These are phyloP conservation scores for Orientallactaga sibirica DNA, from an alignment of 2,797 vertebrate species.

Conservation along the genomic window DNA sequence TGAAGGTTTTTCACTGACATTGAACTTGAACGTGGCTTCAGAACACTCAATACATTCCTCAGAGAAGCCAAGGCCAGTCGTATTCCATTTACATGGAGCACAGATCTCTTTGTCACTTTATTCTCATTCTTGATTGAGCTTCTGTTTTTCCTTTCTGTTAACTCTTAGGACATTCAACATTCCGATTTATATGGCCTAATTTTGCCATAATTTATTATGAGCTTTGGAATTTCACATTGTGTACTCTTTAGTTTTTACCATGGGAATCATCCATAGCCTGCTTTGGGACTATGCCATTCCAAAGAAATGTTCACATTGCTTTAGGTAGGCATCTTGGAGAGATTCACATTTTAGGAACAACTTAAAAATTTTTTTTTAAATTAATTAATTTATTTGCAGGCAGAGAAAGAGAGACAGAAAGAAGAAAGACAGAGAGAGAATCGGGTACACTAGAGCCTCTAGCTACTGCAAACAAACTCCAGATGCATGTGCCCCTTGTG, in stretches of 20 bases:
- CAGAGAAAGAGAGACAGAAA: too few species aligned
- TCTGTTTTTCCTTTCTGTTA: not conserved
- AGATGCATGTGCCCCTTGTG: too few species aligned
- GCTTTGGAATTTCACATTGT: constrained; percentile 31
- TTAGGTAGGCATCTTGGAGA: not conserved
- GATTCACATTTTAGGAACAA: not conserved
- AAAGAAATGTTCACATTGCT: not conserved
- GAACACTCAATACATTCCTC: not conserved
- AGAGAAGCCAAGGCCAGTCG: fast-evolving
- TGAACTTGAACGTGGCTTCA: not conserved
- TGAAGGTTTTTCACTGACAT: not conserved
- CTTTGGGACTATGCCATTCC: not conserved
- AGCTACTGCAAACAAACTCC: too few species aligned
- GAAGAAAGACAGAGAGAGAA: too few species aligned
- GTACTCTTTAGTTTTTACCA: not conserved
- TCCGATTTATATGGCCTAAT: not conserved
- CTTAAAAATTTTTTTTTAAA: not conserved
- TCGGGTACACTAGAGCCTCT: too few species aligned
- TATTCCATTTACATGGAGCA: not conserved
- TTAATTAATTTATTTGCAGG: too few species aligned
- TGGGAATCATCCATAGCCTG: not conserved
- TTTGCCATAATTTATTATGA: not conserved
- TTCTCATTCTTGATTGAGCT: too few species aligned
- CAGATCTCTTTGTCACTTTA: not conserved
- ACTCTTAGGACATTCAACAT: not conserved